A percentile compares a stretch with the other conserved stretches of the same genome.
These are phyloP conservation scores for Toxotes jaculatrix DNA, from an alignment of 2,113 vertebrate genomes.

Conservation along the genomic window DNA sequence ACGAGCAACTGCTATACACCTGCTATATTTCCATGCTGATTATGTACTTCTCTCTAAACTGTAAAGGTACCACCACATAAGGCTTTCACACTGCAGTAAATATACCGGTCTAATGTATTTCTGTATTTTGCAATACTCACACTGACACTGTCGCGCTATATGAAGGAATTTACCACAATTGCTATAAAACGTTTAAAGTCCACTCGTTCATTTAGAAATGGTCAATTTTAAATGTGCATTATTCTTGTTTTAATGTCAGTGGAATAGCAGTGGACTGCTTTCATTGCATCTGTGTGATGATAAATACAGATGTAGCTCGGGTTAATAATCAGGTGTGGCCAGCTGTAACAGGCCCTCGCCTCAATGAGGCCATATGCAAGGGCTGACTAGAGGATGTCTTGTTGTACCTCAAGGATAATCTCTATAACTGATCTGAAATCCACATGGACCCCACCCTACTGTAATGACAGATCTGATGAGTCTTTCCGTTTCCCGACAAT, in stretches of 20 bases:
- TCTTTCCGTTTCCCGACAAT: background rate
- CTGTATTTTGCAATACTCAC: no score
- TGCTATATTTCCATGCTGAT: no score
- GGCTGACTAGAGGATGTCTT: conserved; percentile 17
- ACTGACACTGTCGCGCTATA: background rate
- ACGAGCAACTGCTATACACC: background rate
- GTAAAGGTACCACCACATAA: background rate
- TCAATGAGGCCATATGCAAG: conserved; percentile 19
- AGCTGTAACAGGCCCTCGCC: conserved; percentile 36
- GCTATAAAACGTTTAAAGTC: no score
- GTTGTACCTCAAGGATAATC: conserved; percentile 15
- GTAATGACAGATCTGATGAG: background rate
- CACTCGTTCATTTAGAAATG: no score
- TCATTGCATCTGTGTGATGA: background rate
- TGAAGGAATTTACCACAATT: background rate
- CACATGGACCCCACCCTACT: conserved; percentile 66
- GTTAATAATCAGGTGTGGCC: conserved; percentile 46
- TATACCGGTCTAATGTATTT: background rate
- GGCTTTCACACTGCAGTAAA: background rate
- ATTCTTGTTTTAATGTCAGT: background rate
- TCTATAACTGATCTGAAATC: conserved; percentile 14
- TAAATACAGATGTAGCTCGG: background rate
- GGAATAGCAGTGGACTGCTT: background rate
- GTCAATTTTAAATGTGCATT: background rate
- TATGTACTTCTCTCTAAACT: background rate